Evolutionary conservation across 2,797 vertebrate genomes (phyloP).

Genomic region (Anguilla marmorata): DNA sequence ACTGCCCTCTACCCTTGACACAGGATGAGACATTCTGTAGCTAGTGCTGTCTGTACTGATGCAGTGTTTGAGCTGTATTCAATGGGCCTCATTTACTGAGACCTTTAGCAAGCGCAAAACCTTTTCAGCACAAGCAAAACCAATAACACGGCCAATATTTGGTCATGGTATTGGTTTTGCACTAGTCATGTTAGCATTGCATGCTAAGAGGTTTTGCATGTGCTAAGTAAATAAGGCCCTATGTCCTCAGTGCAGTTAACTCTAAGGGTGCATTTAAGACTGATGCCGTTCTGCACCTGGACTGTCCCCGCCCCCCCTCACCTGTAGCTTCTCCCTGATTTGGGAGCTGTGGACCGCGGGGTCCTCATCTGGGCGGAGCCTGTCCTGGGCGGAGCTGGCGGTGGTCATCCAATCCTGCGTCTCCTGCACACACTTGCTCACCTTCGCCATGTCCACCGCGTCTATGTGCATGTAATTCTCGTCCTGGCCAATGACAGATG

Average conservation of each 20-base stretch:
- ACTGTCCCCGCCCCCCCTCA: constrained; percentile 35
- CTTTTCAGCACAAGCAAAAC: too few species aligned
- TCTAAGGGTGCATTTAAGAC: background rate
- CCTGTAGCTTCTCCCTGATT: constrained; percentile 74
- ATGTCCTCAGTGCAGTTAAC: background rate
- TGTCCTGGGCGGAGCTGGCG: constrained; percentile 69
- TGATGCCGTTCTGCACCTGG: background rate
- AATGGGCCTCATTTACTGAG: too few species aligned
- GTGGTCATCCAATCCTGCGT: constrained; percentile 76
- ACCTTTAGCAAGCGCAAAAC: too few species aligned
- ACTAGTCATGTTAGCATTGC: too few species aligned
- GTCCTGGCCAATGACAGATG: constrained; percentile 57
- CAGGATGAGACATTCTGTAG: background rate
- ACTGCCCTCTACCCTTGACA: background rate
- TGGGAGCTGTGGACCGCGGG: constrained; percentile 67
- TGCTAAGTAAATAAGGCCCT: too few species aligned
- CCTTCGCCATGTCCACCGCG: constrained; percentile 77
- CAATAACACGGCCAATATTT: too few species aligned
- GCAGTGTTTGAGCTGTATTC: background rate
- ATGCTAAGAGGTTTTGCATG: too few species aligned
- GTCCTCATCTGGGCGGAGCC: constrained; percentile 71
- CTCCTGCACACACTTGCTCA: constrained; percentile 73
- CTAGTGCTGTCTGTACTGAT: background rate
- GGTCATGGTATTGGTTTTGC: too few species aligned
- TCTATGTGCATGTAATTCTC: constrained; percentile 78